A percentile compares a stretch with the other conserved stretches of the same genome.
Evolutionary conservation across 2,888 invertebrate genomes (phyloP).

Genomic region (Lamproptera curius): DNA sequence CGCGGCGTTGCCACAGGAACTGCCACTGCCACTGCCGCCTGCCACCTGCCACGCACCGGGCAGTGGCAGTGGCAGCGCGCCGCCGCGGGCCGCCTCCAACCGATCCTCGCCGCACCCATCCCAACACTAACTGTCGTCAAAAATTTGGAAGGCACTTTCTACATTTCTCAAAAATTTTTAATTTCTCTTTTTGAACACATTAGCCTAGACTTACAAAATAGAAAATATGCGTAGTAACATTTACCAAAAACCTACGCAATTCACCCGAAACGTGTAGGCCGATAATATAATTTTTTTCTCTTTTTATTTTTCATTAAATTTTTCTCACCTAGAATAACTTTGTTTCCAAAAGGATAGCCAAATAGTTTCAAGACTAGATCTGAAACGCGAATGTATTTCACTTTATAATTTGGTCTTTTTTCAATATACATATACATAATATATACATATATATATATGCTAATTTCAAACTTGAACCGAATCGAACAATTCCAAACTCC

Average conservation of each 20-base stretch:
- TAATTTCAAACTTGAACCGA: constrained; percentile 74
- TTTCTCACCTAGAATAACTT: constrained; percentile 65
- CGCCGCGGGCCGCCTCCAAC: constrained; percentile 43
- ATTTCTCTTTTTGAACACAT: constrained; percentile 84
- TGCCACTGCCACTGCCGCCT: too few species aligned
- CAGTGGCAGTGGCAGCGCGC: constrained; percentile 29
- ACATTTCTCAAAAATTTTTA: constrained; percentile 78
- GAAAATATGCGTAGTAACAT: constrained; percentile 78
- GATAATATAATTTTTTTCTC: constrained; percentile 58
- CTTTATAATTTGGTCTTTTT: constrained; percentile 72
- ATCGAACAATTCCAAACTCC: constrained; percentile 67
- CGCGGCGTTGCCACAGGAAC: too few species aligned
- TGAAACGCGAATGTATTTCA: constrained; percentile 66
- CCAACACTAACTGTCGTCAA: constrained; percentile 80
- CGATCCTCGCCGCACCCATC: constrained; percentile 69
- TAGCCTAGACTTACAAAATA: constrained; percentile 82
- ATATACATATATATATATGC: constrained; percentile 40
- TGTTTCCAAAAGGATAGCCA: constrained; percentile 76
- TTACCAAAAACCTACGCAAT: constrained; percentile 75
- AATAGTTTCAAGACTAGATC: constrained; percentile 71
- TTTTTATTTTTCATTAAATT: constrained; percentile 40
- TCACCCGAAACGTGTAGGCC: constrained; percentile 74
- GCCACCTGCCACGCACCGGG: constrained; percentile 30
- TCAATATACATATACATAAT: too few species aligned
- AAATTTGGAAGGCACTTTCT: constrained; percentile 90